Evolutionary conservation across 2,888 invertebrate genomes (phyloP), one percentile per base, ranked within the genome.

Genomic region (Amphipoea lucens): DNA sequence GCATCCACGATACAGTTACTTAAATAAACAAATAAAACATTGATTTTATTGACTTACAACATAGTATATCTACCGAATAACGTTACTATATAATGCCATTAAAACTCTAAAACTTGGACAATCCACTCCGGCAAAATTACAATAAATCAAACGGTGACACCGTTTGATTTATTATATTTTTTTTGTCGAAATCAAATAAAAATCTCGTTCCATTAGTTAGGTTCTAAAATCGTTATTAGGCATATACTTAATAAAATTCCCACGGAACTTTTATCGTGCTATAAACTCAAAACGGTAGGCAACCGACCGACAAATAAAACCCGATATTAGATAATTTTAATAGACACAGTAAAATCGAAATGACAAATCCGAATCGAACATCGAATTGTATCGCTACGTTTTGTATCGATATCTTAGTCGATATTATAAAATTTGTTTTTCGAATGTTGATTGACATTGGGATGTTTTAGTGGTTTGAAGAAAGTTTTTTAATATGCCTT

Each of bases 271-370:
- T 89, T 90, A 89, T 90, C 88, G 82, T 79, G 89, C 90, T 90
- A 94, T 94, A 95, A 95, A 95, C 92, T 91, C 91, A 91, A 93
- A 94, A 94, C 94, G 92, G 94, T 94, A 94, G 95, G 93, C 93
- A 93, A 91, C 91, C 90, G 90, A 89, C 90, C 87, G 90, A 91
- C 91, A 90, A 90, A 93, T 94, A 94, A 94, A 94, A 93, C 92
- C 91, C 84, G 88, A 91, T 94, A 93, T 93, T 92, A 94, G 94
- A 95, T 95, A 94, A 94, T 89, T 84, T 94, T 94, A 92, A 94
- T 93, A 93, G 93, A 90, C 91, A 92, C 92, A 92, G 92, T 95
- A 93, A 94, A 95, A 89, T 83, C 67, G 86, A 89, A 92, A 92
- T 91, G 92, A 93, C 94, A 92, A 92, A 91, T 92, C 86, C 90